These are phyloP conservation scores for Haliaeetus leucogaster DNA, from an alignment of 2,113 vertebrate genomes.

Conservation along the genomic window DNA sequence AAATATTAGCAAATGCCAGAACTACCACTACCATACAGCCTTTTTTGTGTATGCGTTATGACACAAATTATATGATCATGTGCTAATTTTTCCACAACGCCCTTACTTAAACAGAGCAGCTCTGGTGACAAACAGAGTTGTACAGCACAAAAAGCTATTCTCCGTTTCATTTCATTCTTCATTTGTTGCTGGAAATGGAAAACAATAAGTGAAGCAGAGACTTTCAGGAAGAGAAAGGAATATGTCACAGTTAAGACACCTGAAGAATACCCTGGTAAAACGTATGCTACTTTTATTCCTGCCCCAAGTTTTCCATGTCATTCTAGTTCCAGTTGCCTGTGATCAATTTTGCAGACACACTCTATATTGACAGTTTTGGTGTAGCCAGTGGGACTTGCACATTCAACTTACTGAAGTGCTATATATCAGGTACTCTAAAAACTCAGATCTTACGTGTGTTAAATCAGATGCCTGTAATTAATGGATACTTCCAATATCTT, in stretches of 20 bases:
- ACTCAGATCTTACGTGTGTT: not conserved
- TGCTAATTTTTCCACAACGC: not conserved
- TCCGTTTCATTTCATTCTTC: not conserved
- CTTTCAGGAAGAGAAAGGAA: not conserved
- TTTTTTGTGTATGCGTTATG: not conserved
- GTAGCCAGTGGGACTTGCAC: not conserved
- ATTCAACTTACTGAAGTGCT: not conserved
- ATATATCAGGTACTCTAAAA: not conserved
- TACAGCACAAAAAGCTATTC: not conserved
- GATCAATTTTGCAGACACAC: not conserved
- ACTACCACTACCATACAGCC: not conserved
- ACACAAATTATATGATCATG: not conserved
- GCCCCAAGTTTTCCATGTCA: not conserved
- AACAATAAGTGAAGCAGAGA: not conserved
- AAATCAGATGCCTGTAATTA: not conserved
- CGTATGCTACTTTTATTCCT: not conserved
- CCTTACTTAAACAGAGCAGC: not conserved
- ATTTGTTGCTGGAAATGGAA: not conserved
- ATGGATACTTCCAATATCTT: not conserved
- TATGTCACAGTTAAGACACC: not conserved
- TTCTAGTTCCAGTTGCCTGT: not conserved
- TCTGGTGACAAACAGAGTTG: not conserved
- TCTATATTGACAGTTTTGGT: not conserved
- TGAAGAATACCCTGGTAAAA: not conserved
- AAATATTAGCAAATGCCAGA: not conserved